phyloP scores from a whole-genome alignment of 2,888 invertebrate species.

The Arrhopalites spinosus region DNA sequence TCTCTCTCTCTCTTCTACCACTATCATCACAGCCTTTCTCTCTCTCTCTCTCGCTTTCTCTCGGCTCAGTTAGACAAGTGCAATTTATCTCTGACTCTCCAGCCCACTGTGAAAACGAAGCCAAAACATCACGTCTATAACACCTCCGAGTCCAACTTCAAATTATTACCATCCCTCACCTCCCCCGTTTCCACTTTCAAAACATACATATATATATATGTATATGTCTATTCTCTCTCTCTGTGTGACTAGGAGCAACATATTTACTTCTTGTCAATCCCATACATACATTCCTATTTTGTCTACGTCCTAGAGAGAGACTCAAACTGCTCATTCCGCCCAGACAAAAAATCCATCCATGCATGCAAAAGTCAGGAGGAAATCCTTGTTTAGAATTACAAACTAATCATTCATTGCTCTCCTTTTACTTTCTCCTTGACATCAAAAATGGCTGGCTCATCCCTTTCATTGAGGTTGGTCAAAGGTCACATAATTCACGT shows the following conservation, averaged over 20 bases:
- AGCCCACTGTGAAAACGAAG: conserved; percentile 41
- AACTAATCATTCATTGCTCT: too few species aligned
- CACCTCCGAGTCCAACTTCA: conserved; percentile 39
- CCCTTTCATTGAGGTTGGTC: too few species aligned
- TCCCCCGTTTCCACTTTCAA: conserved; percentile 24
- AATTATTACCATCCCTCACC: conserved; percentile 42
- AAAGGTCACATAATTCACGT: too few species aligned
- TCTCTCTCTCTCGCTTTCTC: conserved; percentile 13
- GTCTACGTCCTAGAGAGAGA: too few species aligned
- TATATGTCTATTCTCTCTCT: too few species aligned
- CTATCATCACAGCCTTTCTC: background rate
- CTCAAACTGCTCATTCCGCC: conserved; percentile 1
- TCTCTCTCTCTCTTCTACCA: conserved; percentile 17
- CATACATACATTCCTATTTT: too few species aligned
- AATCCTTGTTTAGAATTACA: too few species aligned
- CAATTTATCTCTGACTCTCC: conserved; percentile 43
- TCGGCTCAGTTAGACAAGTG: conserved; percentile 36
- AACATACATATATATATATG: background rate
- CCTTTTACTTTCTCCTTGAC: background rate
- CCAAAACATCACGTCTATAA: conserved; percentile 42
- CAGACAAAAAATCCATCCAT: background rate
- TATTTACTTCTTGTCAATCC: conserved; percentile 22
- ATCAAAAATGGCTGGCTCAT: too few species aligned
- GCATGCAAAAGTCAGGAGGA: background rate
- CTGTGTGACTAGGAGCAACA: too few species aligned